These are phyloP conservation scores for Neotragus moschatus DNA, from an alignment of 2,113 vertebrate genomes.

Conservation along the genomic window DNA sequence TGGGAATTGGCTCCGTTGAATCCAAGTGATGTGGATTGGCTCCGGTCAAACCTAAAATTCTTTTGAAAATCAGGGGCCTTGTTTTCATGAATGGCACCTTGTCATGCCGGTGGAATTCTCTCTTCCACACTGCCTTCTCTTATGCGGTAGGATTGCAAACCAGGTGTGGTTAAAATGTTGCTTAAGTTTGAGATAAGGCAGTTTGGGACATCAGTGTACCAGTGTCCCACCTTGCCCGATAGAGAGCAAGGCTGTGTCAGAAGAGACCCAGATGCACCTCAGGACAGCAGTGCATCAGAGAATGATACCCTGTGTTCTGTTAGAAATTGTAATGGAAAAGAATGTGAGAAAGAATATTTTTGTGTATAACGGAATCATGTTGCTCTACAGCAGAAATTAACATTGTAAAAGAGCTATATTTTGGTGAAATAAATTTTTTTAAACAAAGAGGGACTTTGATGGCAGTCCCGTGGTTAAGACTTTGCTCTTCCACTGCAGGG, in stretches of 20 bases:
- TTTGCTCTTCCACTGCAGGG: not conserved
- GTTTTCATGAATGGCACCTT: slow-evolving; percentile 19
- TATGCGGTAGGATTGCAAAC: not conserved
- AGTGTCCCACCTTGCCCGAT: not conserved
- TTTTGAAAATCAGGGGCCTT: slow-evolving; percentile 6
- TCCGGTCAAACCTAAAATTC: slow-evolving; percentile 13
- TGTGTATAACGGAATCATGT: not conserved
- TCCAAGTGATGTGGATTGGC: not conserved
- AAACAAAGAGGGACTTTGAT: not conserved
- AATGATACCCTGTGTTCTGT: not conserved
- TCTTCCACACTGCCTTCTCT: not conserved
- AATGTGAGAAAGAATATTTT: not conserved
- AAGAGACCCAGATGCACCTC: not conserved
- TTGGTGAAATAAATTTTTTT: not conserved
- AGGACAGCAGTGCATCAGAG: not conserved
- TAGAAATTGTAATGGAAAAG: not conserved
- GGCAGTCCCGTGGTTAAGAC: not conserved
- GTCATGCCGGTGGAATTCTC: not conserved
- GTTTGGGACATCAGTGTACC: not conserved
- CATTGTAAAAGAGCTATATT: not conserved
- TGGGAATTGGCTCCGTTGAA: not conserved
- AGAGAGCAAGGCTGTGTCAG: not conserved
- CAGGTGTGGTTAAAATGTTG: not conserved
- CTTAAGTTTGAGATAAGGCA: not conserved
- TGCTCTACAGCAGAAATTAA: not conserved